Evolutionary conservation across 2,888 invertebrate genomes (phyloP).

Genomic region (Drepana falcataria): DNA sequence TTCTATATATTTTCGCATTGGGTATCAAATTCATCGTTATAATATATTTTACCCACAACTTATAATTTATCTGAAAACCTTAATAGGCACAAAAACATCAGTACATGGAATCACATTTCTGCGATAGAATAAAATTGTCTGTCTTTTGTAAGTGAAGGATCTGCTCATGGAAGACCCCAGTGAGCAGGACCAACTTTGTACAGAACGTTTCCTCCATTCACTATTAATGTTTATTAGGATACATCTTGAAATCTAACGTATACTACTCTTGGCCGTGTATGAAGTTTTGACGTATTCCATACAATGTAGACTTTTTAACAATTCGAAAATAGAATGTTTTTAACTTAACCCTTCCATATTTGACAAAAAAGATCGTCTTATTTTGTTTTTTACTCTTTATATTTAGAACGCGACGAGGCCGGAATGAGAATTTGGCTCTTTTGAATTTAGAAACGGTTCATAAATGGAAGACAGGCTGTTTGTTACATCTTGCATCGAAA

Average conservation of each 20-base stretch:
- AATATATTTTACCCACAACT: too few relatives aligned
- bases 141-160: too few relatives aligned
- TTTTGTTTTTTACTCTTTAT: constrained; percentile 39
- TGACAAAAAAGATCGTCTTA: constrained; percentile 68
- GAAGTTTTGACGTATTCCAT: constrained; percentile 77
- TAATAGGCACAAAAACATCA: too few relatives aligned
- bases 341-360: constrained; percentile 79
- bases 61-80: too few relatives aligned
- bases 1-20: too few relatives aligned
- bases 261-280: constrained; percentile 50
- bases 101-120: too few relatives aligned
- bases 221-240: too few relatives aligned
- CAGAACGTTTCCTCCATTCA: too few relatives aligned
- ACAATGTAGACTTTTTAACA: constrained; percentile 78
- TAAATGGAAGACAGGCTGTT: constrained; percentile 55
- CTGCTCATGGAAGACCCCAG: too few relatives aligned
- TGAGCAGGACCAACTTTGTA: too few relatives aligned
- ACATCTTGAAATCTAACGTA: constrained; percentile 11
- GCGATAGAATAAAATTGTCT: too few relatives aligned
- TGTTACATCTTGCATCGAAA: constrained; percentile 41
- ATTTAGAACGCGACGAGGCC: constrained; percentile 71
- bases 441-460: constrained; percentile 68
- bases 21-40: too few relatives aligned
- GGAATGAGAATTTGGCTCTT: constrained; percentile 71
- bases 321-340: constrained; percentile 78